Evolutionary conservation across 2,113 vertebrate genomes (phyloP), one percentile per base, ranked within the genome.

Genomic region (Xenopus tropicalis): DNA sequence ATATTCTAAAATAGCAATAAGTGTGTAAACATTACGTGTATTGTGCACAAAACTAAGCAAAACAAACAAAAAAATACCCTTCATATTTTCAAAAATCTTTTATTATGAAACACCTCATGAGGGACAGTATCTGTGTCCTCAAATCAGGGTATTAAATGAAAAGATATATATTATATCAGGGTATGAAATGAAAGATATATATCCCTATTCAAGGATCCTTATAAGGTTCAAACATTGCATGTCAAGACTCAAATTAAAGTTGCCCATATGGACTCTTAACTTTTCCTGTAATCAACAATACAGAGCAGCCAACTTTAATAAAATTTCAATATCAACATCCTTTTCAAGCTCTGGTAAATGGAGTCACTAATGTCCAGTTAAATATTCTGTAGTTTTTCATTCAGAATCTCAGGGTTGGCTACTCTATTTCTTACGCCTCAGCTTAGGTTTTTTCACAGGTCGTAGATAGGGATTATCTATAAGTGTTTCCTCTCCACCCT

Each of bases 401-500:
- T 3, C 2, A 37, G 29, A 37, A 37, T 29, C 25, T 29, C 11
- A 46, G 11, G 46, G 46, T 48, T 17, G 3, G 46, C 11, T 1
- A 11, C 19, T 77, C 97, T 90, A 98, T 84, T 99, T 99, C 94
- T 98, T 99, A 84, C 97, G 88, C 78, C 96, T 94, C 70, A 99
- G 93, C 91, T 98, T 99, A 80, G 97, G 97, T 68, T 99, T 99
- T 81, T 98, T 98, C 62, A 99, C 97, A 0, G 97, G 96, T 1
- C 97, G 82, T n/a, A 99, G 91, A 52, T 99, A 99, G 6, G 97
- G 97, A 37, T 99, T 99, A 85, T 98, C 97, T 1, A 99, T 99
- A 80, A 96, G 1, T 5, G 84, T 96, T 68, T 99, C 97, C 59
- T 99, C 97, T 4, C 79, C 94, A 0, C 84, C 90, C 58, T 98